Evolutionary conservation across 2,113 vertebrate genomes (phyloP).

Genomic region (Lophochroa leadbeateri): DNA sequence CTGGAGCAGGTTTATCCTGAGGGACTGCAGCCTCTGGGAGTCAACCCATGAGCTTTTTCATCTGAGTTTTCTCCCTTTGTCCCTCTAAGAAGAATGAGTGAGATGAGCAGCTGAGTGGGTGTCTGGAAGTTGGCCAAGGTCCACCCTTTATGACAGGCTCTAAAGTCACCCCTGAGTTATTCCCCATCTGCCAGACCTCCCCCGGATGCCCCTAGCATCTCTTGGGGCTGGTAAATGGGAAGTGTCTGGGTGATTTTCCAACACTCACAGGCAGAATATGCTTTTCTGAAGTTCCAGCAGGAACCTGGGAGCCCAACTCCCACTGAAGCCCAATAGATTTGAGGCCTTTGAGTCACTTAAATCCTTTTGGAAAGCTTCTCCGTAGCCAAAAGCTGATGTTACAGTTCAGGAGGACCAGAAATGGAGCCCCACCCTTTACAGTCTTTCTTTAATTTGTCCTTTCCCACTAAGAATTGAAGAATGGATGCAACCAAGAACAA

Average conservation of each 20-base stretch:
- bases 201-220: neutral
- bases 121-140: neutral
- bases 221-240: neutral
- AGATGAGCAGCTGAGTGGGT: neutral
- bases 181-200: neutral
- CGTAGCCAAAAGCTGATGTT: neutral
- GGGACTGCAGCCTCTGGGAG: neutral
- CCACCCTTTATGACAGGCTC: neutral
- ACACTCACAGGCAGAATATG: neutral
- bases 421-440: neutral
- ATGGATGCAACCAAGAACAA: neutral
- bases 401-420: neutral
- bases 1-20: neutral
- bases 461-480: neutral
- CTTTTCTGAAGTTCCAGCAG: neutral
- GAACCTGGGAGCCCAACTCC: neutral
- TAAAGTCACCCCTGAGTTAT: neutral
- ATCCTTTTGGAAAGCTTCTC: neutral
- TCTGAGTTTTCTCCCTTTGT: neutral
- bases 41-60: neutral
- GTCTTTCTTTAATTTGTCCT: slow-evolving; percentile 21
- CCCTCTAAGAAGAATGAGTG: neutral
- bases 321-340: neutral
- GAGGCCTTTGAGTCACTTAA: neutral
- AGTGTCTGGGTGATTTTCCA: neutral